Conservation (phyloP, 2,888 invertebrate genomes). For the Drosophila stalkeri region DNA sequence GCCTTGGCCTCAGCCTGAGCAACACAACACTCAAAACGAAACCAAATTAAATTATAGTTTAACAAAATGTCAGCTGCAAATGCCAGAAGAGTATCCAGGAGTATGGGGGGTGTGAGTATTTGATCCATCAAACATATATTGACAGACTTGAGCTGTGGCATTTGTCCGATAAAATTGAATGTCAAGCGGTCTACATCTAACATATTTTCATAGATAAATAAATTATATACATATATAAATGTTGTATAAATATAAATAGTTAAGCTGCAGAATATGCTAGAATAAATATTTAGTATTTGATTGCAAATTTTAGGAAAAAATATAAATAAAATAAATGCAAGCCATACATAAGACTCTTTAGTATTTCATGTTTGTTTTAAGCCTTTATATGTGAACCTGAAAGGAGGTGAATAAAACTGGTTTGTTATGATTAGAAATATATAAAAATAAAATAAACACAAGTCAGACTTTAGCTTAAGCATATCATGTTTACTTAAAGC, state of each 20-base stretch:
- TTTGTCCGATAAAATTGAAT: constrained; percentile 7
- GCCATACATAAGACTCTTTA: too few relatives aligned
- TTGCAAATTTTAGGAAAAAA: neutral
- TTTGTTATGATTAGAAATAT: neutral
- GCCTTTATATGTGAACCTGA: too few relatives aligned
- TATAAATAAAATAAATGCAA: neutral
- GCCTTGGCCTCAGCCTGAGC: neutral
- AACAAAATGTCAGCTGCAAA: constrained; percentile 29
- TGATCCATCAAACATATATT: constrained; percentile 50
- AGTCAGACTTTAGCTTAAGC: too few relatives aligned
- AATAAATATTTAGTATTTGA: neutral
- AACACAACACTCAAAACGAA: constrained; percentile 19
- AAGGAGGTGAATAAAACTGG: neutral
- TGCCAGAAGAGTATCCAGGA: constrained; percentile 2
- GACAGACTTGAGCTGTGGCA: constrained; percentile 11
- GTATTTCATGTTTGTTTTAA: too few relatives aligned
- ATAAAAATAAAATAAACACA: too few relatives aligned
- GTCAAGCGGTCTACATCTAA: neutral
- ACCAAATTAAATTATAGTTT: constrained; percentile 56
- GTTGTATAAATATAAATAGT: neutral
- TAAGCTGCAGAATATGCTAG: neutral
- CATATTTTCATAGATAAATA: neutral
- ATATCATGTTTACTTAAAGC: too few relatives aligned
- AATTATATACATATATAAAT: neutral
- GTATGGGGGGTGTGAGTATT: constrained; percentile 1